Evolutionary conservation across 2,888 invertebrate genomes (phyloP).

Genomic region (Drosophila setosimentum): DNA sequence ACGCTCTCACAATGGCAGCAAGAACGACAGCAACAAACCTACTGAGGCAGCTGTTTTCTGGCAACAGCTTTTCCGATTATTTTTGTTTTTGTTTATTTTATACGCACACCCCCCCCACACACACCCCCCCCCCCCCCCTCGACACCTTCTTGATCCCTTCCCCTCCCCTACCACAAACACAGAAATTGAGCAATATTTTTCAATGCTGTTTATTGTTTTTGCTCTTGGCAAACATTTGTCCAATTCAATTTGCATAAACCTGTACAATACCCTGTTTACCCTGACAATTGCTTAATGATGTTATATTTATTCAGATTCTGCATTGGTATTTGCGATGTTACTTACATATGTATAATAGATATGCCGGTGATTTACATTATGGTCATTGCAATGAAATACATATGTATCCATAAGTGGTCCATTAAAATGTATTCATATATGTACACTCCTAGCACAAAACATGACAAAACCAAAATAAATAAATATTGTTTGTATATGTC

Average conservation of each 20-base stretch:
- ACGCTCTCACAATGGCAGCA: slow-evolving; percentile 52
- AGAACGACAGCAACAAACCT: slow-evolving; percentile 2
- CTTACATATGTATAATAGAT: neutral
- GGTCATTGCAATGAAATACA: neutral
- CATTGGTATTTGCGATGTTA: neutral
- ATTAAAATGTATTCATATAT: neutral
- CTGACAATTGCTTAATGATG: neutral
- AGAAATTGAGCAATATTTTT: neutral
- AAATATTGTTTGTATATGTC: neutral
- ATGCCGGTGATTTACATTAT: neutral
- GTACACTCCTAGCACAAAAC: neutral
- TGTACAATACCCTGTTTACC: slow-evolving; percentile 1
- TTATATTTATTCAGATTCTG: neutral
- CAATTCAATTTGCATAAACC: neutral
- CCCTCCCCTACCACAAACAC: neutral
- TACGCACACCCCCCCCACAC: neutral
- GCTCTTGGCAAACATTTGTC: slow-evolving; percentile 9
- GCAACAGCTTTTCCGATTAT: slow-evolving; percentile 19
- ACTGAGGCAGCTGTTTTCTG: slow-evolving; percentile 31
- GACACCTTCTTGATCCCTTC: too few relatives aligned
- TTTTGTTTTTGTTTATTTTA: slow-evolving; percentile 15
- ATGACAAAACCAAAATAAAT: neutral
- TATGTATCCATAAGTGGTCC: neutral
- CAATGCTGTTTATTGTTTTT: slow-evolving; percentile 7
- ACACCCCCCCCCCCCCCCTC: neutral